Evolutionary conservation across 1,140 invertebrate genomes (phyloP), one percentile per base, ranked within the genome.

Genomic region (Apocrypta bakeri): DNA sequence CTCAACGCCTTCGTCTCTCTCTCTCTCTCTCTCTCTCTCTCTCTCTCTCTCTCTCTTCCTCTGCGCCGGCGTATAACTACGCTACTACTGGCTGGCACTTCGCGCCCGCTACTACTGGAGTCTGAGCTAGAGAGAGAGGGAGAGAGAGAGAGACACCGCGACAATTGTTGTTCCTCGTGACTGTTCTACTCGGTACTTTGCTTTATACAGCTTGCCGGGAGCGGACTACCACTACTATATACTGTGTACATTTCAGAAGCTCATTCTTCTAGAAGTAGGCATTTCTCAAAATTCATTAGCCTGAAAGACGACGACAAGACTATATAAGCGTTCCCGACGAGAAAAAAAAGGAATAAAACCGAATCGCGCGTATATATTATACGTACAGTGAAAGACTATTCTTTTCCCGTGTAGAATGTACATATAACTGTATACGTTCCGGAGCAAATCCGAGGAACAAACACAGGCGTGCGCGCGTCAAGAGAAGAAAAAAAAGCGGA

Each of bases 1-100:
- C 83, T 81, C 82, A 80, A 80, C 82, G 71, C 79, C 69, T 81
- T 78, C 61, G 33, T 68, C 56, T 81, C 74, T 72, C 71, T 24
- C 42, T 37, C 56, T 61, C 77, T 42, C 40, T 42, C 40, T 42
- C 40, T 42, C 40, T 42, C 40, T 42, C 40, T 42, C 40, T 42
- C 40, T 42, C n/a, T n/a, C n/a, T n/a, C n/a, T n/a, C n/a, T n/a
- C n/a, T n/a, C 37, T 48, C 48, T 2, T n/a, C 48, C 21, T 56
- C 48, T 56, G 48, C 48, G 48, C 48, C 48, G 48, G 48, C 48
- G 48, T 56, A 56, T 56, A 56, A 17, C 48, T 17, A 21, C 29
- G 31, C 33, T 75, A 69, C 64, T 68, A 79, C 48, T 79, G 64
- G 64, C 64, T 48, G 63, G 61, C 72, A 83, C 29, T 40, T 40